phyloP scores from a whole-genome alignment of 1,140 invertebrate genomes.

The Ceratitis capitata region DNA sequence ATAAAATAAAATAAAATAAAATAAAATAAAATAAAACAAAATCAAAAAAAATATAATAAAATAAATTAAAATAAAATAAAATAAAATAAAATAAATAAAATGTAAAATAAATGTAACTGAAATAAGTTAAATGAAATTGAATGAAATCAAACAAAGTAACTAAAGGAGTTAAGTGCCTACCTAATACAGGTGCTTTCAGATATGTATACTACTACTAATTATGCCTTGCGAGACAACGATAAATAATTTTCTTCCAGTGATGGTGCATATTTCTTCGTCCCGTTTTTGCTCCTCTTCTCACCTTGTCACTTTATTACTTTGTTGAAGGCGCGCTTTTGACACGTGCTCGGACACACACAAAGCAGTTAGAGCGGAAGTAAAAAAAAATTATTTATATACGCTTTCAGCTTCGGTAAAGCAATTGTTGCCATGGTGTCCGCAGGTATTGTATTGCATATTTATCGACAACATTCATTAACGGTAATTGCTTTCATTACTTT shows the following conservation, averaged over 20 bases:
- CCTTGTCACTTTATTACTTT: background rate
- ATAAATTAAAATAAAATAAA: too few relatives aligned
- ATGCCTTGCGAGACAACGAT: background rate
- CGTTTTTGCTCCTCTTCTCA: background rate
- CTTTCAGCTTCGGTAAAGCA: background rate
- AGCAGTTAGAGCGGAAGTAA: background rate
- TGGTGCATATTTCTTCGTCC: background rate
- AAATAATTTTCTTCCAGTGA: background rate
- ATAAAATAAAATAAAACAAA: too few relatives aligned
- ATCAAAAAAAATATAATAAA: too few relatives aligned
- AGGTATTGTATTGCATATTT: background rate
- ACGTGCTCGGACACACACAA: background rate
- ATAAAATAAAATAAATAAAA: too few relatives aligned
- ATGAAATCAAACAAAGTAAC: too few relatives aligned
- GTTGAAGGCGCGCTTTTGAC: background rate
- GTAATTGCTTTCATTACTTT: slow-evolving; percentile 17
- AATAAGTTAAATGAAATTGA: too few relatives aligned
- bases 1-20: too few relatives aligned
- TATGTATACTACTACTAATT: too few relatives aligned
- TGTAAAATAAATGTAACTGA: too few relatives aligned
- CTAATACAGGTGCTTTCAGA: too few relatives aligned
- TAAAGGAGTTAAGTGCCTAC: too few relatives aligned
- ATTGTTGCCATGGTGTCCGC: background rate
- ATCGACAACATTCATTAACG: background rate
- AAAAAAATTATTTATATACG: background rate